A percentile compares a stretch with the other conserved stretches of the same genome.
These are phyloP conservation scores for Sebastes steindachneri DNA, from an alignment of 2,797 vertebrate species.

Conservation along the genomic window DNA sequence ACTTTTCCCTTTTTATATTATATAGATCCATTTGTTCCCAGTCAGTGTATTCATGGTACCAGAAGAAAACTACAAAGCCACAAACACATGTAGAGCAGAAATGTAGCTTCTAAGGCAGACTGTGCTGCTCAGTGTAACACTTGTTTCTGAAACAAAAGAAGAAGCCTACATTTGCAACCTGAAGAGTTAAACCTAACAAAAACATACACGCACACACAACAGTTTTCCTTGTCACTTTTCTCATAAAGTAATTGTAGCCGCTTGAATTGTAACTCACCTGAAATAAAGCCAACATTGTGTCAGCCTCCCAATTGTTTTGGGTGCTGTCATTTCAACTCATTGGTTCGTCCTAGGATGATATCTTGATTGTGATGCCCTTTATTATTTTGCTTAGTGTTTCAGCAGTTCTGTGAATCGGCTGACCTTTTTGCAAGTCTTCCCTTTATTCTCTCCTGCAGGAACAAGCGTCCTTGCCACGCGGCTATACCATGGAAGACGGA, in stretches of 20 bases:
- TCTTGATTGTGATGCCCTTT: conserved; percentile 84
- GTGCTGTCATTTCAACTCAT: conserved; percentile 71
- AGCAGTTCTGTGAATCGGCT: conserved; percentile 77
- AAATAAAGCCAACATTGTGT: conserved; percentile 63
- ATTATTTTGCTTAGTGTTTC: conserved; percentile 79
- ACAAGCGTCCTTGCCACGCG: conserved; percentile 54
- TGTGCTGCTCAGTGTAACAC: not conserved
- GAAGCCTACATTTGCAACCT: conserved; percentile 1
- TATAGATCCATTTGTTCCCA: conserved; percentile 48
- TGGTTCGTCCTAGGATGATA: conserved; percentile 72
- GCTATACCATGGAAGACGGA: conserved; percentile 51
- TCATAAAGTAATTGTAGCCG: conserved; percentile 11
- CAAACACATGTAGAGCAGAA: conserved; percentile 2
- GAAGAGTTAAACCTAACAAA: conserved; percentile 12
- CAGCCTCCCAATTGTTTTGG: conserved; percentile 50
- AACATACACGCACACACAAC: not conserved
- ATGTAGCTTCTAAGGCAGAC: not conserved
- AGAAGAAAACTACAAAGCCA: conserved; percentile 5
- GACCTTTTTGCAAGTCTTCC: conserved; percentile 78
- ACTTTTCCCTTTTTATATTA: conserved; percentile 52
- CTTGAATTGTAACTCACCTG: conserved; percentile 18
- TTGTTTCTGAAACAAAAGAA: not conserved
- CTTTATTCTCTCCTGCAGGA: conserved; percentile 60
- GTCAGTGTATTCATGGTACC: conserved; percentile 20
- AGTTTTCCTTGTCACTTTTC: conserved; percentile 4